Evolutionary conservation across 2,888 invertebrate species (phyloP), one percentile per base, ranked within the genome.

Genomic region (Formica aserva): DNA sequence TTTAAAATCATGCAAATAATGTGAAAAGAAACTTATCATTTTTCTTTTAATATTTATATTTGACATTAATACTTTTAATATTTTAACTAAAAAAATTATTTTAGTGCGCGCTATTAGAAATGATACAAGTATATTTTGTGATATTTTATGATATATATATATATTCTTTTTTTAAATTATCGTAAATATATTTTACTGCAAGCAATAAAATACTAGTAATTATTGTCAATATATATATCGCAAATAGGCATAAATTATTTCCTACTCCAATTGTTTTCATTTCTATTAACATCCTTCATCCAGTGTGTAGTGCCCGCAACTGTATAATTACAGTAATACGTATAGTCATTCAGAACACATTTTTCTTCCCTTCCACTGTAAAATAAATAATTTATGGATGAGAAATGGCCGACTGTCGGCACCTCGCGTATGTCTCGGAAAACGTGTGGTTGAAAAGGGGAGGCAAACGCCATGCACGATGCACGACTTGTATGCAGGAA

Each of bases 351-450:
- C 72, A 35, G 41, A 41, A 41, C 29, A 55, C 55, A 22, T 52
- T 22, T 18, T 45, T 41, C 15, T 4, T 26, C 52, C 32, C 22
- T 65, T 22, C 57, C 48, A 48, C 48, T 18, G 48, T 13, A 60
- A 75, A 78, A 88, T 89, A 86, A 89, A 88, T 89, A 85, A 89
- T 89, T 88, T 88, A 84, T 87, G 87, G 91, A 88, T 86, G 80
- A 88, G 81, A 62, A 71, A 80, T 80, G 69, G 69, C 67, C 82
- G 82, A 69, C 80, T 76, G 57, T 67, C 63, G 52, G 82, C 82
- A 86, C 80, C 60, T 78, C 75, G 66, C 76, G 48, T 55, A 71
- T 72, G 69, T 74, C 76, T 52, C 65, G 74, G 62, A 66, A 48
- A 71, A 71, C 57, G 48, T 18, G 52, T 62, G 60, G 52, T 78